These are phyloP conservation scores for Rallus crepitans DNA, from an alignment of 2,797 vertebrate species.

Conservation along the genomic window DNA sequence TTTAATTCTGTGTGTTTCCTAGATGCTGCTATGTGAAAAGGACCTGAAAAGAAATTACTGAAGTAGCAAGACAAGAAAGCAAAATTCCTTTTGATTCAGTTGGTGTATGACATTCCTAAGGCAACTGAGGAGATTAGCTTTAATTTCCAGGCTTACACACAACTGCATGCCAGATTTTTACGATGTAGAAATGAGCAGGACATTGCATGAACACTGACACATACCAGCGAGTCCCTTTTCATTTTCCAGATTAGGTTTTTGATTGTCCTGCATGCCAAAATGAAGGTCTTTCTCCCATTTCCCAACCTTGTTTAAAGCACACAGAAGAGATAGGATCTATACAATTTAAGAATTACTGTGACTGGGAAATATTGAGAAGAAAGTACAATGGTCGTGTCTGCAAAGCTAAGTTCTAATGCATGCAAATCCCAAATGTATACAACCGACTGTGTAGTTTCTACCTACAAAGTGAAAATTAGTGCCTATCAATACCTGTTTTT, in stretches of 20 bases:
- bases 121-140: neutral
- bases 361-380: neutral
- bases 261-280: neutral
- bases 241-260: slow-evolving; percentile 24
- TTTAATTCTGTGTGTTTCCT: neutral
- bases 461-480: neutral
- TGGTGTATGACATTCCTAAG: neutral
- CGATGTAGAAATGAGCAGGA: neutral
- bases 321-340: neutral
- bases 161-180: neutral
- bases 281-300: neutral
- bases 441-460: slow-evolving; percentile 2
- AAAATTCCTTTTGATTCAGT: neutral
- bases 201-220: neutral
- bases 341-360: neutral
- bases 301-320: neutral
- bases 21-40: neutral
- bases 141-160: slow-evolving; percentile 20
- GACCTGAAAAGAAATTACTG: neutral
- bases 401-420: slow-evolving; percentile 3
- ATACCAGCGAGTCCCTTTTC: neutral
- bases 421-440: neutral
- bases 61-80: slow-evolving; percentile 1
- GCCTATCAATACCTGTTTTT: slow-evolving; percentile 21
- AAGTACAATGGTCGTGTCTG: neutral